These are phyloP conservation scores for Pycnomerus fuliginosus DNA, from an alignment of 2,888 invertebrate species.

Conservation along the genomic window DNA sequence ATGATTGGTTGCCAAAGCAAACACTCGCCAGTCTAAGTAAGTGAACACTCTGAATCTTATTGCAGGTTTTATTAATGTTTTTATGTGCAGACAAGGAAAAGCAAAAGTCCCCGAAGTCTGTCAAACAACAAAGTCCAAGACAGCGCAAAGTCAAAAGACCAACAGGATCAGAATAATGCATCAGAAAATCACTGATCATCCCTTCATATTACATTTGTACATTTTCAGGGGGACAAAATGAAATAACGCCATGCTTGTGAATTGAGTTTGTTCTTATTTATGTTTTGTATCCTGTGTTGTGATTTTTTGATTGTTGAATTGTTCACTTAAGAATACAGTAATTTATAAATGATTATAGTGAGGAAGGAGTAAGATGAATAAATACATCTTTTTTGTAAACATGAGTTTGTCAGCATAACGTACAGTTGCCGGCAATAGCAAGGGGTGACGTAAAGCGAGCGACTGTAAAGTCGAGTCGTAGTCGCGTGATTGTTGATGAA, in stretches of 20 bases:
- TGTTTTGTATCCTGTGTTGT: constrained; percentile 25
- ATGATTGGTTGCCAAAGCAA: constrained; percentile 96
- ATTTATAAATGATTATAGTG: constrained; percentile 25
- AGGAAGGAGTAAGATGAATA: no score
- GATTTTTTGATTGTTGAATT: constrained; percentile 26
- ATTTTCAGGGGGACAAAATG: constrained; percentile 11
- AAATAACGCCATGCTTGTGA: constrained; percentile 3
- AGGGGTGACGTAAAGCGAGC: no score
- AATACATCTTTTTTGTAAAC: no score
- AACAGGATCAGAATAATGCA: constrained; percentile 59
- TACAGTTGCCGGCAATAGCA: no score
- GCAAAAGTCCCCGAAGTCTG: constrained; percentile 40
- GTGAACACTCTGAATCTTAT: constrained; percentile 51
- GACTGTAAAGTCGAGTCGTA: no score
- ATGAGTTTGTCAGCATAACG: no score
- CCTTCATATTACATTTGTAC: constrained; percentile 15
- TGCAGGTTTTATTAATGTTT: constrained; percentile 10
- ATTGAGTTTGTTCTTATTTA: constrained; percentile 12
- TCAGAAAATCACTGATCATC: constrained; percentile 6
- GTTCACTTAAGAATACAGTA: constrained; percentile 17
- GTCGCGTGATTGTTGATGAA: no score
- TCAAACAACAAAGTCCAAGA: constrained; percentile 65
- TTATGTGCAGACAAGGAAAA: constrained; percentile 44
- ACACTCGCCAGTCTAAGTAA: constrained; percentile 81
- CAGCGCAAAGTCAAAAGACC: constrained; percentile 75